A percentile compares a stretch with the other conserved stretches of the same genome.
phyloP scores from a whole-genome alignment of 2,797 vertebrate species.

The Lutjanus campechanus region DNA sequence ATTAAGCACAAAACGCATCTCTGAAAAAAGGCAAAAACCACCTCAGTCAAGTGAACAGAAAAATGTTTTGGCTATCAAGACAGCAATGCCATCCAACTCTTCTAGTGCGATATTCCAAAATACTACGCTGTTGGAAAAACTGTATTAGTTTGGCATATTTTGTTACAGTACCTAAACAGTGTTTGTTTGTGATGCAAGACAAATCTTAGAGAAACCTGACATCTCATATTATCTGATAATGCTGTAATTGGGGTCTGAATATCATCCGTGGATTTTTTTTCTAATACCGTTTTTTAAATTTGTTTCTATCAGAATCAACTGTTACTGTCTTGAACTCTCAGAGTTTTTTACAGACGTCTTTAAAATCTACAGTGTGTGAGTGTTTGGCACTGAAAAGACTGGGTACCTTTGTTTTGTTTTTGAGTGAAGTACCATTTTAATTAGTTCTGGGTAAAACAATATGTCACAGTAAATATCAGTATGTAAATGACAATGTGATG shows the following conservation, averaged over 20 bases:
- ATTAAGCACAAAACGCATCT: too few relatives aligned
- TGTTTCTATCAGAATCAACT: neutral
- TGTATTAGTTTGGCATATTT: neutral
- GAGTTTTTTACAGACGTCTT: neutral
- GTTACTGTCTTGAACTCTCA: neutral
- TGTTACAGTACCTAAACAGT: neutral
- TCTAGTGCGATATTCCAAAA: too few relatives aligned
- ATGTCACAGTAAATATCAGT: constrained; percentile 4
- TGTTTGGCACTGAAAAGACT: neutral
- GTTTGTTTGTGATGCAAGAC: neutral
- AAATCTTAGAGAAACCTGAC: too few relatives aligned
- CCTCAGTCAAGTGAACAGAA: too few relatives aligned
- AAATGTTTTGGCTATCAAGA: too few relatives aligned
- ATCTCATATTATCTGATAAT: neutral
- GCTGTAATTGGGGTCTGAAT: neutral
- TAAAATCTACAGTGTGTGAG: too few relatives aligned
- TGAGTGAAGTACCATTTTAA: neutral
- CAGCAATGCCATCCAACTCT: too few relatives aligned
- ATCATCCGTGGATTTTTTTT: neutral
- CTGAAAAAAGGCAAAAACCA: too few relatives aligned
- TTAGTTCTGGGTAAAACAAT: constrained; percentile 8
- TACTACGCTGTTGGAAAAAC: too few relatives aligned
- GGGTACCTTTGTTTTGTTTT: neutral
- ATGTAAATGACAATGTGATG: constrained; percentile 13
- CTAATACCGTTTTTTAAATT: neutral